Conservation (phyloP, 2,113 vertebrate genomes). For the Psammodynastes pulverulentus region DNA sequence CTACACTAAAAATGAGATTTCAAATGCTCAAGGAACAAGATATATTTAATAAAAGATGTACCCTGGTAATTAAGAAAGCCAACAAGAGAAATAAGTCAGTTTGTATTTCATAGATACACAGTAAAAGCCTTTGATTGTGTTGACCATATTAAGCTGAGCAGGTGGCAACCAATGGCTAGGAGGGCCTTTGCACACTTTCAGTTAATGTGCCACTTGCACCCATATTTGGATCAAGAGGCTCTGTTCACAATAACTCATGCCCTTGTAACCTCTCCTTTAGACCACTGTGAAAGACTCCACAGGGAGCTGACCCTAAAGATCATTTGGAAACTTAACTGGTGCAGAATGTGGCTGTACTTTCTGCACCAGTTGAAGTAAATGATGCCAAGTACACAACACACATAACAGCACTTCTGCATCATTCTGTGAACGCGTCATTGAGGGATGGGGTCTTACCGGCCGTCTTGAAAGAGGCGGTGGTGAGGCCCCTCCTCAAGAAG, state of each 20-base stretch:
- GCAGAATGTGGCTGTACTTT: neutral
- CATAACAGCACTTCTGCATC: neutral
- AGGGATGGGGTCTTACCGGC: too few relatives aligned
- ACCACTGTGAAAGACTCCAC: too few relatives aligned
- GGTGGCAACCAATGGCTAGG: neutral
- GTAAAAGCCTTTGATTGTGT: neutral
- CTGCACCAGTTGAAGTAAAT: neutral
- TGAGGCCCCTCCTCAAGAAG: too few relatives aligned
- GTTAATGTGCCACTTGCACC: neutral
- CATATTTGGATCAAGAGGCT: neutral
- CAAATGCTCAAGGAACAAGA: neutral
- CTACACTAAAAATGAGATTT: neutral
- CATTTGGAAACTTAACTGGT: neutral
- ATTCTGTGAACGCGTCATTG: too few relatives aligned
- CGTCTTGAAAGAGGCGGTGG: too few relatives aligned
- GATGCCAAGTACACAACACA: neutral
- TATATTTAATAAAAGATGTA: neutral
- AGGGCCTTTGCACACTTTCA: neutral
- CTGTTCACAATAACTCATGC: neutral
- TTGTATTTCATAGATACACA: neutral
- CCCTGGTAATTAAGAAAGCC: neutral
- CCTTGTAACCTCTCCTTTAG: neutral
- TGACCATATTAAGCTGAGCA: neutral
- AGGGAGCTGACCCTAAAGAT: too few relatives aligned
- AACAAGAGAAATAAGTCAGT: neutral